Percentiles rank a stretch among this genome's conserved stretches.
Conservation (phyloP, 2,888 invertebrate species). For the Eristalis pertinax region DNA sequence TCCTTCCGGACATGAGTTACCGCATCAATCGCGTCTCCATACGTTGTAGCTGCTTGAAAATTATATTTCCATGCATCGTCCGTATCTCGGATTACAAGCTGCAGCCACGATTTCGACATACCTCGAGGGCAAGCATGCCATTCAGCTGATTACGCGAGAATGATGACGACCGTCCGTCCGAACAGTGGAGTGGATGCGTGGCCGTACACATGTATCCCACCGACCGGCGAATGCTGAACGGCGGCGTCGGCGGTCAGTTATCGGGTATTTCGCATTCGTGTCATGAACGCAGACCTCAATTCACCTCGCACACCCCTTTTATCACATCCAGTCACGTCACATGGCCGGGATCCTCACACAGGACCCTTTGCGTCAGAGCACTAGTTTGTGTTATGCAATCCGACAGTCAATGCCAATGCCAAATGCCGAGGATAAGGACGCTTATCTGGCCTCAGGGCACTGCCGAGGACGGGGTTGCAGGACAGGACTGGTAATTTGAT, state of each 20-base stretch:
- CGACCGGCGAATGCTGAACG: too few species aligned
- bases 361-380: conserved; percentile 33
- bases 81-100: conserved; percentile 50
- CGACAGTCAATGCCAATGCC: conserved; percentile 69
- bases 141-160: conserved; percentile 66
- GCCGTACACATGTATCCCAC: conserved; percentile 18
- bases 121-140: conserved; percentile 55
- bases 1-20: not conserved
- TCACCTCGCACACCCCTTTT: conserved; percentile 23
- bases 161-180: conserved; percentile 47
- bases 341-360: conserved; percentile 26
- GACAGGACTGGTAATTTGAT: conserved; percentile 69
- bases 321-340: conserved; percentile 58
- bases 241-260: conserved; percentile 70
- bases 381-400: conserved; percentile 64
- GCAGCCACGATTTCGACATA: conserved; percentile 24
- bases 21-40: conserved; percentile 20
- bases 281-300: conserved; percentile 48
- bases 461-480: conserved; percentile 5
- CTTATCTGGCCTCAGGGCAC: conserved; percentile 61
- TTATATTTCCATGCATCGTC: conserved; percentile 52
- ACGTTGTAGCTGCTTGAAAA: conserved; percentile 37
- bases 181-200: conserved; percentile 44
- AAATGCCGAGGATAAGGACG: conserved; percentile 60
- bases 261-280: conserved; percentile 60